These are phyloP conservation scores for Sepiola atlantica DNA, from an alignment of 2,888 invertebrate species.

Conservation along the genomic window DNA sequence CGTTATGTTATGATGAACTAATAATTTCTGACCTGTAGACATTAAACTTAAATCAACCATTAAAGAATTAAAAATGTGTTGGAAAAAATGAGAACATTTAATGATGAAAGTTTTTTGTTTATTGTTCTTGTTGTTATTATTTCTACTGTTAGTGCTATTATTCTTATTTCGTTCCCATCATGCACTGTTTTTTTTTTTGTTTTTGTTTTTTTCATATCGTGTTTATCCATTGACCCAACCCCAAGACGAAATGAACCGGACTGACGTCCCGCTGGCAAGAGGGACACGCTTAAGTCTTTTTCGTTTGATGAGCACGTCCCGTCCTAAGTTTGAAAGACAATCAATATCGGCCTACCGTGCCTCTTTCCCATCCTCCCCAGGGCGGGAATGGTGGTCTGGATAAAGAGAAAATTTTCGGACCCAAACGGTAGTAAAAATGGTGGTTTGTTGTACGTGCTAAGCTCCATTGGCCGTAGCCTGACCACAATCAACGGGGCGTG, in stretches of 20 bases:
- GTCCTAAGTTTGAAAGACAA: neutral
- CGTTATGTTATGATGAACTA: no score
- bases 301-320: neutral
- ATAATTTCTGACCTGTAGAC: no score
- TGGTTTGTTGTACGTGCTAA: neutral
- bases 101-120: no score
- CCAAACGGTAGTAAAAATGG: constrained; percentile 12
- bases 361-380: neutral
- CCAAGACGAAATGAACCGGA: neutral
- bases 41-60: no score
- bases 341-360: constrained; percentile 15
- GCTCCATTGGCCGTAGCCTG: neutral
- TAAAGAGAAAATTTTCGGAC: neutral
- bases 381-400: neutral
- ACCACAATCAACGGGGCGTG: neutral
- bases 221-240: neutral
- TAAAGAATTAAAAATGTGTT: no score
- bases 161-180: neutral
- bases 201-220: neutral
- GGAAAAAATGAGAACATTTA: no score
- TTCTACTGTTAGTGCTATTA: neutral
- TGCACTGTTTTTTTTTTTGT: no score
- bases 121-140: no score
- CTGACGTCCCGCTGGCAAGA: neutral
- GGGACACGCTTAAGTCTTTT: neutral